Percentiles rank a stretch among this genome's conserved stretches.
Evolutionary conservation across 2,888 invertebrate genomes (phyloP).

Genomic region (Germaria angustata): DNA sequence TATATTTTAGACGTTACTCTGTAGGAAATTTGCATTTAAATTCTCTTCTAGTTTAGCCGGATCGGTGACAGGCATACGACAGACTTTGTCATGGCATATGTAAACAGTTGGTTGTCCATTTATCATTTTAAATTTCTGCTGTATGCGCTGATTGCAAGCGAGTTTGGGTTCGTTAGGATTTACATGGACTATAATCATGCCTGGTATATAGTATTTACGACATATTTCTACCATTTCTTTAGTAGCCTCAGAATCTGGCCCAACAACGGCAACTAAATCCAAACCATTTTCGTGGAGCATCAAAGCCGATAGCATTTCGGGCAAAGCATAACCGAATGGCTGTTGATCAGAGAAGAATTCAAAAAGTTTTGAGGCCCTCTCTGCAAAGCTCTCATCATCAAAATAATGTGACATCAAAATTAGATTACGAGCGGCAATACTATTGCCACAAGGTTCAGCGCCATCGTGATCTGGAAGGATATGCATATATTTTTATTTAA

Average conservation of each 20-base stretch:
- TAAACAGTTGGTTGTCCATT: slow-evolving; percentile 78
- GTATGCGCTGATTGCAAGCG: slow-evolving; percentile 74
- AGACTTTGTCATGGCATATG: slow-evolving; percentile 79
- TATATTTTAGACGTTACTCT: not conserved
- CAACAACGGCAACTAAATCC: slow-evolving; percentile 79
- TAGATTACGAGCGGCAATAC: slow-evolving; percentile 91
- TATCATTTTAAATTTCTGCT: slow-evolving; percentile 78
- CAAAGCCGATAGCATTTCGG: slow-evolving; percentile 79
- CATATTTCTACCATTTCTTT: slow-evolving; percentile 76
- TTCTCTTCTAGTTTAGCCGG: slow-evolving; percentile 76
- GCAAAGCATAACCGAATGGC: slow-evolving; percentile 78
- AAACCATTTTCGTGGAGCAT: slow-evolving; percentile 77
- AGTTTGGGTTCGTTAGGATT: slow-evolving; percentile 74
- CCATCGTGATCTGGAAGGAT: slow-evolving; percentile 90
- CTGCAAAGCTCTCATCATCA: slow-evolving; percentile 74
- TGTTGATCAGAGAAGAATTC: slow-evolving; percentile 75
- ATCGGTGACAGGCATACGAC: slow-evolving; percentile 79
- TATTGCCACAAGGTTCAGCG: slow-evolving; percentile 96
- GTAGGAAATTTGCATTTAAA: slow-evolving; percentile 75
- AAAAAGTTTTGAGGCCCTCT: slow-evolving; percentile 73
- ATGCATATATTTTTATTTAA: not conserved
- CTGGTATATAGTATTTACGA: slow-evolving; percentile 78
- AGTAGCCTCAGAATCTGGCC: slow-evolving; percentile 76
- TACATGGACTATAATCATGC: slow-evolving; percentile 78
- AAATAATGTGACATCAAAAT: slow-evolving; percentile 87